These are phyloP conservation scores for Premnoplex brunnescens DNA, from an alignment of 2,797 vertebrate species.

Conservation along the genomic window DNA sequence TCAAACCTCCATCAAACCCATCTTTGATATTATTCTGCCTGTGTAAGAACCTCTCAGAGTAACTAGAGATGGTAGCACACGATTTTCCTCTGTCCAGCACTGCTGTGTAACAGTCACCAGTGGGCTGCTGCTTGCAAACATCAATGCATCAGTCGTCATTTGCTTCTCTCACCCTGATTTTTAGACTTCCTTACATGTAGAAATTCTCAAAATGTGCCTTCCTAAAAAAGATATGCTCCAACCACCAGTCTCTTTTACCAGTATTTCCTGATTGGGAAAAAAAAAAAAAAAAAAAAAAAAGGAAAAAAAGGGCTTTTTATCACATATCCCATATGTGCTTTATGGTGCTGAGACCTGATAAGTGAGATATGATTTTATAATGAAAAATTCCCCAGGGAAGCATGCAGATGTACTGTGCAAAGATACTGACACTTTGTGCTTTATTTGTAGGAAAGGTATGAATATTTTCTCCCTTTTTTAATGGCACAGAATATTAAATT, in stretches of 20 bases:
- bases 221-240: background rate
- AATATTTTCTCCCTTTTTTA: background rate
- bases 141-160: background rate
- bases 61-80: background rate
- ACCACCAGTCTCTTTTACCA: background rate
- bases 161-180: background rate
- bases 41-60: background rate
- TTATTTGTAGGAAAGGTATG: background rate
- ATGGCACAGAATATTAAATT: background rate
- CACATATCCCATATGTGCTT: slow-evolving; percentile 16
- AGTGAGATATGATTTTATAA: slow-evolving; percentile 35
- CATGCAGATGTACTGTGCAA: background rate
- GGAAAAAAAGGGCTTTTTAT: background rate
- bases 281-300: background rate
- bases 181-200: background rate
- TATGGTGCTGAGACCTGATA: slow-evolving; percentile 27
- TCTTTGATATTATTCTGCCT: background rate
- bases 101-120: background rate
- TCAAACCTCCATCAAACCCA: background rate
- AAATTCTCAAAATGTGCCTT: background rate
- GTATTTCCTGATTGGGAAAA: background rate
- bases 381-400: slow-evolving; percentile 20
- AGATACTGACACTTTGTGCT: background rate
- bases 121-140: background rate
- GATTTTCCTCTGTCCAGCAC: background rate